These are phyloP conservation scores for Ypsolopha scabrella DNA, from an alignment of 2,888 invertebrate species.

Conservation along the genomic window DNA sequence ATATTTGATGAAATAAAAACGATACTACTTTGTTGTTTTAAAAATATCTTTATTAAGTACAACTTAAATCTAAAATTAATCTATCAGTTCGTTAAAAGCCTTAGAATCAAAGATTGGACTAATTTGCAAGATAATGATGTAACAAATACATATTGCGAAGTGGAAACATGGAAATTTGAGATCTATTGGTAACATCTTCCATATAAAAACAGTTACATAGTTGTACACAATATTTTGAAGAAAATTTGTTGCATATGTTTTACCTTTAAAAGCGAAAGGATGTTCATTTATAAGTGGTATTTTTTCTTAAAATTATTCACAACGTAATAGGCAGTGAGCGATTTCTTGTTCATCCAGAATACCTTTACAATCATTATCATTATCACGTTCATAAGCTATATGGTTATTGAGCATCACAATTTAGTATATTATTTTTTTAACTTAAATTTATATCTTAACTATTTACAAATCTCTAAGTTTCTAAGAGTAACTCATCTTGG, in stretches of 20 bases:
- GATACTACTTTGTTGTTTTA: not conserved
- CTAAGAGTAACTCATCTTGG: slow-evolving; percentile 10
- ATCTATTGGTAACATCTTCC: not conserved
- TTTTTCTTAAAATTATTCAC: too few relatives aligned
- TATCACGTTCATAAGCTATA: slow-evolving; percentile 8
- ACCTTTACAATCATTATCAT: slow-evolving; percentile 2
- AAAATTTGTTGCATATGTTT: not conserved
- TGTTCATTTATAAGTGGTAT: too few relatives aligned
- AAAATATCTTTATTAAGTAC: slow-evolving; percentile 33
- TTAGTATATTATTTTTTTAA: slow-evolving; percentile 21
- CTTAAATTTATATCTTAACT: not conserved
- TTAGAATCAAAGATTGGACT: slow-evolving; percentile 15
- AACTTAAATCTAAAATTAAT: slow-evolving; percentile 46
- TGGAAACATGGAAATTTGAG: not conserved
- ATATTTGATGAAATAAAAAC: too few relatives aligned
- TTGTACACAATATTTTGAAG: too few relatives aligned
- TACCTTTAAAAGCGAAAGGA: not conserved
- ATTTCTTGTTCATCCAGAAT: not conserved
- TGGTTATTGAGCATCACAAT: slow-evolving; percentile 51
- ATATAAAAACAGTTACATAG: not conserved
- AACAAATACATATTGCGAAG: too few relatives aligned
- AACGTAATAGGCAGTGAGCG: too few relatives aligned
- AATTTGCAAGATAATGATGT: slow-evolving; percentile 10
- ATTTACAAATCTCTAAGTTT: slow-evolving; percentile 10
- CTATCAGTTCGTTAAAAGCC: slow-evolving; percentile 63